Percentiles rank a stretch among this genome's conserved stretches.
These are phyloP conservation scores for Cryptocephalus primarius DNA, from an alignment of 2,888 invertebrate genomes.

Conservation along the genomic window DNA sequence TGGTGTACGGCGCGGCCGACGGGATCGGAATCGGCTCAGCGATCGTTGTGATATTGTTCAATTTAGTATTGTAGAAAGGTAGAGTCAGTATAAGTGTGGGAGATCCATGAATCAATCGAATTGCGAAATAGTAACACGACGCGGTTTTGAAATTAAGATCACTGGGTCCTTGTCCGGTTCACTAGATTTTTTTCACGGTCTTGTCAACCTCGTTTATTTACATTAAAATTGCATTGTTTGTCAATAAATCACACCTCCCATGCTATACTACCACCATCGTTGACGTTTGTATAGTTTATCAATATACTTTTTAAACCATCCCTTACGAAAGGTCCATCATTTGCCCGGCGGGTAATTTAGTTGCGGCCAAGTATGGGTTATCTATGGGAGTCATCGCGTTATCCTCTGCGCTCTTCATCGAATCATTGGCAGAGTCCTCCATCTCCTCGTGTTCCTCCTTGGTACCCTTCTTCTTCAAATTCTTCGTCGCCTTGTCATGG, in stretches of 20 bases:
- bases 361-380: conserved; percentile 57
- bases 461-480: conserved; percentile 13
- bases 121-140: no score
- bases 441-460: conserved; percentile 21
- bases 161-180: no score
- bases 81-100: no score
- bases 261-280: no score
- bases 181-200: no score
- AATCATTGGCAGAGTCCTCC: conserved; percentile 21
- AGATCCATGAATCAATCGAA: no score
- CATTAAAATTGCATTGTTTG: no score
- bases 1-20: conserved; percentile 15
- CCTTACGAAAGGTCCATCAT: conserved; percentile 11
- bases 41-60: conserved; percentile 7
- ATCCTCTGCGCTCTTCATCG: conserved; percentile 35
- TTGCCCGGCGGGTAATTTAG: conserved; percentile 31
- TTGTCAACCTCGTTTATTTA: no score
- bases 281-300: no score
- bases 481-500: conserved; percentile 21
- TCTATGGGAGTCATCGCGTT: conserved; percentile 47
- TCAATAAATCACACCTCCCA: no score
- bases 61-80: background rate
- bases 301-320: no score
- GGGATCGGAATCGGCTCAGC: background rate
- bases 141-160: no score